Evolutionary conservation across 1,140 invertebrate species (phyloP).

Genomic region (Drosophila dunni): DNA sequence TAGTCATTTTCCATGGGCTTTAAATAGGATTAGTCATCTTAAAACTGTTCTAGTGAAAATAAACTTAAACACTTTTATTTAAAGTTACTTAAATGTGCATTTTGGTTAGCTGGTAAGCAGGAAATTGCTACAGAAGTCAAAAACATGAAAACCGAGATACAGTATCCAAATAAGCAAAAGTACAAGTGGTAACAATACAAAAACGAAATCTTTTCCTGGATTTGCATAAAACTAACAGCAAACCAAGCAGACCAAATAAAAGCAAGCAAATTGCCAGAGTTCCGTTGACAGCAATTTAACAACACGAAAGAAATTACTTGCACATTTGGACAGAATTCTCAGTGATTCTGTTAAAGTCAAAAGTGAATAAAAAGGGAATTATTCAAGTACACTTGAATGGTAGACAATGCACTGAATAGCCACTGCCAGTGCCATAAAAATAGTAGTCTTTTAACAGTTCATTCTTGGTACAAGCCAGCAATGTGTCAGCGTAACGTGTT

Average conservation of each 20-base stretch:
- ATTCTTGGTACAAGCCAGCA: conserved; percentile 48
- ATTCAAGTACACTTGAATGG: conserved; percentile 1
- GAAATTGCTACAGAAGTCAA: conserved; percentile 33
- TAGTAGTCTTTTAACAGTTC: conserved; percentile 24
- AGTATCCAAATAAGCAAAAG: neutral
- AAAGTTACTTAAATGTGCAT: too few relatives aligned
- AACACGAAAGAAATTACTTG: neutral
- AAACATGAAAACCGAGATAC: conserved; percentile 3
- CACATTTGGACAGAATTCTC: neutral
- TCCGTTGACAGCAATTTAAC: neutral
- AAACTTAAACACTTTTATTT: too few relatives aligned
- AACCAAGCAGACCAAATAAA: neutral
- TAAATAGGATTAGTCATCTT: too few relatives aligned
- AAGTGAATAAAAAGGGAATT: neutral
- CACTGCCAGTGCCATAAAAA: conserved; percentile 30
- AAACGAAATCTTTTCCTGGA: neutral
- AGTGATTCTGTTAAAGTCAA: too few relatives aligned
- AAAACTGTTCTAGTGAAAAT: too few relatives aligned
- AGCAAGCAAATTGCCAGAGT: neutral
- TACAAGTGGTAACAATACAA: conserved; percentile 2
- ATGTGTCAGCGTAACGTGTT: conserved; percentile 78
- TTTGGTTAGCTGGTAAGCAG: neutral
- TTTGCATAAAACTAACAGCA: too few relatives aligned
- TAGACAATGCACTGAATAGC: neutral
- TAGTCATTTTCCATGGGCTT: too few relatives aligned